phyloP scores from a whole-genome alignment of 2,888 invertebrate species.

The Apoda limacodes region DNA sequence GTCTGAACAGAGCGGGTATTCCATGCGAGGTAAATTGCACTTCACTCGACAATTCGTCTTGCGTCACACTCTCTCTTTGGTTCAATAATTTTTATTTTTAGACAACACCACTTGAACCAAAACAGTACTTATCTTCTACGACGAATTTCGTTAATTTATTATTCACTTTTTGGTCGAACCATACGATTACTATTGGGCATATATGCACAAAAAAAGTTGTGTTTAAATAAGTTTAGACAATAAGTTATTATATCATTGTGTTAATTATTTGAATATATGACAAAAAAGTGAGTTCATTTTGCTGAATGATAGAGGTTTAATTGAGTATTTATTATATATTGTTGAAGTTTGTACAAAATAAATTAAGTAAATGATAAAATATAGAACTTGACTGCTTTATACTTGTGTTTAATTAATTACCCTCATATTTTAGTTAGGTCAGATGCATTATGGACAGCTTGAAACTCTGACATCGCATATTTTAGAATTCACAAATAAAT shows the following conservation, averaged over 20 bases:
- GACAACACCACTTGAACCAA: no score
- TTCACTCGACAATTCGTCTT: constrained; percentile 8
- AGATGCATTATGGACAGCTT: no score
- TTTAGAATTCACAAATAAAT: no score
- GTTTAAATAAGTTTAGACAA: constrained; percentile 71
- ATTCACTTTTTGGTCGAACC: constrained; percentile 66
- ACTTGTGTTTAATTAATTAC: constrained; percentile 47
- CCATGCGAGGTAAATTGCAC: no score
- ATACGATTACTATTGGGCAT: constrained; percentile 66
- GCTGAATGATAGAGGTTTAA: constrained; percentile 70
- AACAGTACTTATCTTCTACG: no score
- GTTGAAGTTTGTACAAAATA: constrained; percentile 73
- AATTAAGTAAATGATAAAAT: constrained; percentile 72
- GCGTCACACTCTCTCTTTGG: constrained; percentile 12
- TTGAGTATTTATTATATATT: constrained; percentile 72
- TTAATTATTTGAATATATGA: constrained; percentile 64
- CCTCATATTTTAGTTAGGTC: no score
- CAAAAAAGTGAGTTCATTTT: constrained; percentile 71
- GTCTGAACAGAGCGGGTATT: no score
- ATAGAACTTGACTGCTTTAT: constrained; percentile 72
- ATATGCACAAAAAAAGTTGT: constrained; percentile 71
- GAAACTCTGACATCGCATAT: no score
- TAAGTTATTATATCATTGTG: constrained; percentile 67
- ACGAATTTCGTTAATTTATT: no score
- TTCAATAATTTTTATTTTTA: no score